These are phyloP conservation scores for Oxycera nigricornis DNA, from an alignment of 2,888 invertebrate species.

Conservation along the genomic window DNA sequence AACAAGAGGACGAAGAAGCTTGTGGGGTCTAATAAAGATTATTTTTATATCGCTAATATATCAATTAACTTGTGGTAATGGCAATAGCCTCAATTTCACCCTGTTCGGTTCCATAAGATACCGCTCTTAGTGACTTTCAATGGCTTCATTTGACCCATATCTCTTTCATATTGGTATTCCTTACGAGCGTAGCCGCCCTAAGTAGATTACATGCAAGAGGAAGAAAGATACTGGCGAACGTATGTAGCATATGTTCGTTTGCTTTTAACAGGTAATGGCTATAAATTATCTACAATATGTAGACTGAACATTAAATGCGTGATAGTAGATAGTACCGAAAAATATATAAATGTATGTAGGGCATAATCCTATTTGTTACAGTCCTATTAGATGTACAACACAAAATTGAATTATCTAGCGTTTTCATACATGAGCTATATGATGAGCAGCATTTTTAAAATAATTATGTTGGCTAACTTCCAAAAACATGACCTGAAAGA, in stretches of 20 bases:
- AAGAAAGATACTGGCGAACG: background rate
- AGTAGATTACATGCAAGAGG: background rate
- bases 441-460: too few species aligned
- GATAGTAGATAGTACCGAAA: background rate
- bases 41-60: conserved; percentile 32
- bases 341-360: too few species aligned
- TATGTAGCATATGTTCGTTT: conserved; percentile 10
- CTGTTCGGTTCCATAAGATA: background rate
- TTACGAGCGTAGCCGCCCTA: background rate
- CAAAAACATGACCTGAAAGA: too few species aligned
- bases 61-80: conserved; percentile 21
- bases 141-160: background rate
- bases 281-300: conserved; percentile 32
- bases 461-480: too few species aligned
- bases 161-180: background rate
- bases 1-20: background rate
- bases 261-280: background rate
- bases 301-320: background rate
- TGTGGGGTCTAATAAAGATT: conserved; percentile 26
- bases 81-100: background rate
- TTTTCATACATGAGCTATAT: too few species aligned
- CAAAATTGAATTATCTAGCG: too few species aligned
- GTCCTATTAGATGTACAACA: too few species aligned
- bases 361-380: too few species aligned
- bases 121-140: background rate